phyloP scores from a whole-genome alignment of 2,888 invertebrate species.

The Bellardia bayeri region DNA sequence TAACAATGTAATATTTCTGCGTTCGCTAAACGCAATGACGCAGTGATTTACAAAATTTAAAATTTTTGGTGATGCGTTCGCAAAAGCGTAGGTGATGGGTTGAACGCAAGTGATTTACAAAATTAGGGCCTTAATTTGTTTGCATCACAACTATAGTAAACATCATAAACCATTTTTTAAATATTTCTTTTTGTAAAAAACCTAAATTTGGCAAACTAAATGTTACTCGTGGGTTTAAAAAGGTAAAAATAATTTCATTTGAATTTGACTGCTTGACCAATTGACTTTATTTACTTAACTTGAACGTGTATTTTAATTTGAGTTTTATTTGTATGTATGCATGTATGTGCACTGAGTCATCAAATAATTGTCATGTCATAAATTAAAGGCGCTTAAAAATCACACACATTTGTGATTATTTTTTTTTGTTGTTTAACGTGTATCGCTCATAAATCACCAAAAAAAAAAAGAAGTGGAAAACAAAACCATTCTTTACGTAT shows the following conservation, averaged over 20 bases:
- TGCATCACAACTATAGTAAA: no score
- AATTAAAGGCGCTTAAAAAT: constrained; percentile 81
- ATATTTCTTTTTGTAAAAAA: no score
- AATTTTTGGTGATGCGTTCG: no score
- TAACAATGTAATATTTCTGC: no score
- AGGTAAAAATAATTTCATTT: background rate
- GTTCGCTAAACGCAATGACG: no score
- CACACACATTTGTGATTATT: constrained; percentile 36
- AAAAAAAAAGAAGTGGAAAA: constrained; percentile 32
- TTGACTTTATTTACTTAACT: background rate
- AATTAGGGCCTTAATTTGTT: no score
- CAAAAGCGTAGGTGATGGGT: no score
- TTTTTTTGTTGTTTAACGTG: constrained; percentile 21
- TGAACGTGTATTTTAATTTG: constrained; percentile 3
- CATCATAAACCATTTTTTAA: no score
- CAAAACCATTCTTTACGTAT: background rate
- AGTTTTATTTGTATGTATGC: background rate
- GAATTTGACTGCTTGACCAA: constrained; percentile 3
- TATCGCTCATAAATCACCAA: constrained; percentile 64
- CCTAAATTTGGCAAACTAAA: background rate
- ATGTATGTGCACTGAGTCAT: constrained; percentile 74
- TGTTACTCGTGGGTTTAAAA: no score
- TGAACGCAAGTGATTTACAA: no score
- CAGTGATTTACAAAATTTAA: no score
- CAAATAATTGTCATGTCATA: constrained; percentile 79